These are phyloP conservation scores for Gymnobelideus leadbeateri DNA, from an alignment of 2,113 vertebrate species.

Conservation along the genomic window DNA sequence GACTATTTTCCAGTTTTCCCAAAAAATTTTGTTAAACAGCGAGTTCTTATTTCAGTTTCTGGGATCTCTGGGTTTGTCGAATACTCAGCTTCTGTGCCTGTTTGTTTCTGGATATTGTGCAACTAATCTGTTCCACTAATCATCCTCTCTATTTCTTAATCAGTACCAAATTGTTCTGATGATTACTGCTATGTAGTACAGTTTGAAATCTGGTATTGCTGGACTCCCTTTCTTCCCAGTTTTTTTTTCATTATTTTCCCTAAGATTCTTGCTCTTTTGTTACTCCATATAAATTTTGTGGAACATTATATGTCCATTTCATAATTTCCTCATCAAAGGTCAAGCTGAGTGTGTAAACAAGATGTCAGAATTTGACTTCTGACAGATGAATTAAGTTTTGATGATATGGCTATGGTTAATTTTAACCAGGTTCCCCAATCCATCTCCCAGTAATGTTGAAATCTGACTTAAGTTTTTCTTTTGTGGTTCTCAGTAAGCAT, in stretches of 20 bases:
- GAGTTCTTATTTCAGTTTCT: no score
- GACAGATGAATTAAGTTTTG: background rate
- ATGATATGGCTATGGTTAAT: background rate
- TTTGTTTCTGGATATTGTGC: no score
- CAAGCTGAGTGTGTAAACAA: background rate
- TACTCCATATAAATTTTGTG: background rate
- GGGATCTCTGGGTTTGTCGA: no score
- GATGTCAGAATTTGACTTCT: background rate
- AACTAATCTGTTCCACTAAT: no score
- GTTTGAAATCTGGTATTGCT: no score
- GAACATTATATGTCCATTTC: background rate
- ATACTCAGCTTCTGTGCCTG: no score
- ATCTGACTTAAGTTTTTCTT: background rate
- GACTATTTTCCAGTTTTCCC: no score
- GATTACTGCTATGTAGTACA: no score
- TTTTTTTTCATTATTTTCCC: background rate
- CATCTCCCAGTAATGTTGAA: background rate
- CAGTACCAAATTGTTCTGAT: no score
- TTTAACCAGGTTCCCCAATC: background rate
- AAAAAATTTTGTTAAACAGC: no score
- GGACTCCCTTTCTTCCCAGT: no score
- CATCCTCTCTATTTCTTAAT: no score
- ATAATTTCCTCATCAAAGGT: slow-evolving; percentile 13
- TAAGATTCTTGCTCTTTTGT: background rate
- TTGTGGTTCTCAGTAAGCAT: background rate